phyloP scores from a whole-genome alignment of 2,113 vertebrate genomes.

The Poeciliopsis occidentalis region DNA sequence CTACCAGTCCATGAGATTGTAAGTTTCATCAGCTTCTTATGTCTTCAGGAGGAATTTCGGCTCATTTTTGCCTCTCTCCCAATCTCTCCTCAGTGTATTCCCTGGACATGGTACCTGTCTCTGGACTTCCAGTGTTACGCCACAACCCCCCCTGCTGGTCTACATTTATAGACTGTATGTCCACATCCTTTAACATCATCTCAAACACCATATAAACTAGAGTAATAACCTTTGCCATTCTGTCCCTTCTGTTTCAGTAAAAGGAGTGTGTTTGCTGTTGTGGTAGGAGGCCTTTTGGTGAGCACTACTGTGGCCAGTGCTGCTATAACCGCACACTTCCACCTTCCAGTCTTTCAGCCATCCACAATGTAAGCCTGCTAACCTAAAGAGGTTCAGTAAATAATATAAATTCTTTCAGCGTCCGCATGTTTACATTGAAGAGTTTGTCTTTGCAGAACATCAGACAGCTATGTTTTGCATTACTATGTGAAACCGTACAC shows the following conservation, averaged over 20 bases:
- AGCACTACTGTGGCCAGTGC: constrained; percentile 66
- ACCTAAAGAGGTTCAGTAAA: background rate
- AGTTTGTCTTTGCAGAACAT: constrained; percentile 69
- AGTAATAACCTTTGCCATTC: background rate
- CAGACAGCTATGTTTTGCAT: constrained; percentile 76
- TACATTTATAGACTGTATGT: constrained; percentile 79
- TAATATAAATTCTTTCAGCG: background rate
- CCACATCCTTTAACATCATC: background rate
- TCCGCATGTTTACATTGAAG: background rate
- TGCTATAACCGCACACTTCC: constrained; percentile 75
- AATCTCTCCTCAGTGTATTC: constrained; percentile 79
- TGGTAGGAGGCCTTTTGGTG: constrained; percentile 74
- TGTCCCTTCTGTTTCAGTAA: constrained; percentile 68
- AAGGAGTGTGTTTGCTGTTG: constrained; percentile 63
- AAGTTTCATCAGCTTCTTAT: constrained; percentile 44
- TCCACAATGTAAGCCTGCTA: constrained; percentile 68
- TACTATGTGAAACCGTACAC: constrained; percentile 88
- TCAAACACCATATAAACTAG: too few species aligned
- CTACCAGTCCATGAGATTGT: constrained; percentile 78
- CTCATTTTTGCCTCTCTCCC: background rate
- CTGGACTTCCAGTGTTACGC: constrained; percentile 87
- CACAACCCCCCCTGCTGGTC: constrained; percentile 80
- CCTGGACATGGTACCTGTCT: constrained; percentile 90
- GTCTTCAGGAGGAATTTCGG: background rate
- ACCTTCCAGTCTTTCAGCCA: constrained; percentile 80